phyloP scores from a whole-genome alignment of 2,113 vertebrate genomes.

The Rhea americana region DNA sequence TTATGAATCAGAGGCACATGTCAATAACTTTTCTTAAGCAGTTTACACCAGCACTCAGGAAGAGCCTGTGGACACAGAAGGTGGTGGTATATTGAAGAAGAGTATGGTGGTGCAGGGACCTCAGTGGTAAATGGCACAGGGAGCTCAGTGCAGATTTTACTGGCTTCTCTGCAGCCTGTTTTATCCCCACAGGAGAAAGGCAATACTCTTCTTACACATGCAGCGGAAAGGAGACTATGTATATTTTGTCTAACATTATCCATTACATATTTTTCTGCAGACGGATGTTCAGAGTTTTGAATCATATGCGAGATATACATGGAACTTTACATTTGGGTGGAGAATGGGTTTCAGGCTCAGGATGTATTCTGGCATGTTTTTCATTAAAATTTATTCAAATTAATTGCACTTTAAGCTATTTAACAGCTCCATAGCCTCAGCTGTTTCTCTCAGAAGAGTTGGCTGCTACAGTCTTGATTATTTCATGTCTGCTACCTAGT shows the following conservation, averaged over 20 bases:
- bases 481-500: background rate
- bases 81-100: background rate
- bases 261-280: background rate
- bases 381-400: background rate
- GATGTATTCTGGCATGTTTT: background rate
- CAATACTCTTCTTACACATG: fast-evolving
- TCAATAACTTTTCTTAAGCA: background rate
- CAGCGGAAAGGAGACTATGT: background rate
- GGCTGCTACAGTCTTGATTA: background rate
- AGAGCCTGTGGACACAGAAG: background rate
- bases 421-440: background rate
- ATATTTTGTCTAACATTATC: background rate
- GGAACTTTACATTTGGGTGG: background rate
- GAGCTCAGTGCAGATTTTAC: background rate
- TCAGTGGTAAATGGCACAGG: too few relatives aligned
- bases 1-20: background rate
- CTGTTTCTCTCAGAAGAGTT: background rate
- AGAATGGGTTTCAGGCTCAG: background rate
- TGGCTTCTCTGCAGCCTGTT: background rate
- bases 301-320: background rate
- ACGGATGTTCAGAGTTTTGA: background rate
- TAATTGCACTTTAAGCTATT: background rate
- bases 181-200: background rate
- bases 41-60: background rate
- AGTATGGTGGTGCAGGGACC: background rate